Base-by-base conservation (phyloP, 2,888 invertebrate genomes). In the Mythimna pallens region DNA sequence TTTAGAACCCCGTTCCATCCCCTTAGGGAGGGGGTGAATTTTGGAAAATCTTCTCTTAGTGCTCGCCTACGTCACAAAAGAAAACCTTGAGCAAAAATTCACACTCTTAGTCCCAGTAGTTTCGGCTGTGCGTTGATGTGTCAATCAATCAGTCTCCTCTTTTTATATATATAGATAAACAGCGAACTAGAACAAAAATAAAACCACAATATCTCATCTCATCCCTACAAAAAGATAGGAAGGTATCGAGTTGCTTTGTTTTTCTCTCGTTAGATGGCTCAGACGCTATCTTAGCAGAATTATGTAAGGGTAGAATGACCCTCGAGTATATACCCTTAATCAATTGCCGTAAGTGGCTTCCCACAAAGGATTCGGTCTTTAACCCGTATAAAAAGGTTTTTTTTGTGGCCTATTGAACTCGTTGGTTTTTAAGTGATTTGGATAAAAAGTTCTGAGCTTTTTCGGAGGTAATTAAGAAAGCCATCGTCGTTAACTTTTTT, bases 291-390 rank as follows among this genome's bases (percentile, higher is more conserved):
- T 72, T 61, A 65, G 12, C 30, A 17, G 57, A 65, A 65, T 83
- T 83, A 67, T 62, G 12, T 34, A 65, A 50, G 54, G 57, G 43
- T 54, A 40, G 25, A 57, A 36, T 43, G 47, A 6, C 65, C 66
- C 67, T 80, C 40, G 61, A 55, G 22, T 43, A 71, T 52, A 69
- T 61, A 69, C 58, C 58, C 10, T 22, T 70, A 67, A 73, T 73
- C 52, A 80, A 83, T 76, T 69, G 40, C 34, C 22, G 25, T 71
- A 69, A 70, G 58, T 62, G 50, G 20, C 61, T 55, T 40, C 40
- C 30, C 20, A n/a, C 25, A 57, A 54, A 2, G 65, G 43, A 50
- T 68, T 64, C 47, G 43, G 57, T n/a, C 10, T 52, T 55, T 73
- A 62, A 79, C 25, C 55, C 43, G 30, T 57, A 61, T n/a, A 30